Conservation (phyloP, 2,797 vertebrate genomes). For the Euphonia xanthogaster region DNA sequence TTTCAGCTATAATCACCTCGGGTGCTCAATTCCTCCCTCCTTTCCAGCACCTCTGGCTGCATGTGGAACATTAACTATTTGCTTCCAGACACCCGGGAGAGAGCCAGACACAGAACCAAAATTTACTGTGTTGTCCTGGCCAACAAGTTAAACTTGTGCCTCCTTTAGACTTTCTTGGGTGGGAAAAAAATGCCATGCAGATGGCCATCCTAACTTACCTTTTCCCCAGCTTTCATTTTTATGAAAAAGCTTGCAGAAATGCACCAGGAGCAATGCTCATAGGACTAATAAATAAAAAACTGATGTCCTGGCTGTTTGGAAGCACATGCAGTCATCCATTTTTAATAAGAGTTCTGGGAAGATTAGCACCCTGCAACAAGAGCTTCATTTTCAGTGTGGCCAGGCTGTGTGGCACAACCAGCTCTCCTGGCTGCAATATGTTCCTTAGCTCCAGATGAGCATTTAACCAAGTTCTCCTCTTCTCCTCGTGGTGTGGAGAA, state of each 20-base stretch:
- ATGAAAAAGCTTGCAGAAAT: not conserved
- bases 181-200: not conserved
- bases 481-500: conserved; percentile 8
- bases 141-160: not conserved
- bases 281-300: conserved; percentile 38
- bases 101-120: not conserved
- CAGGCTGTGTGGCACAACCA: conserved; percentile 11
- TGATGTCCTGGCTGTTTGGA: not conserved
- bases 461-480: not conserved
- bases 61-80: conserved; percentile 55
- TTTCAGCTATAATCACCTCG: conserved; percentile 67
- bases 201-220: not conserved
- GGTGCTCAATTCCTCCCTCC: conserved; percentile 38
- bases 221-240: not conserved
- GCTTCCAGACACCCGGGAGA: not conserved
- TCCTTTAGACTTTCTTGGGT: not conserved
- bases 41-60: conserved; percentile 38
- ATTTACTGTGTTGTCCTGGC: not conserved
- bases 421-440: not conserved
- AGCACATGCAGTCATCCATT: conserved; percentile 48
- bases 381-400: conserved; percentile 33
- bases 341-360: conserved; percentile 66
- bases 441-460: not conserved
- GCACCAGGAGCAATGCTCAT: not conserved
- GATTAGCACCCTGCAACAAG: conserved; percentile 56